A percentile compares a stretch with the other conserved stretches of the same genome.
phyloP scores from a whole-genome alignment of 2,888 invertebrate genomes.

The Heliconius ethilla region DNA sequence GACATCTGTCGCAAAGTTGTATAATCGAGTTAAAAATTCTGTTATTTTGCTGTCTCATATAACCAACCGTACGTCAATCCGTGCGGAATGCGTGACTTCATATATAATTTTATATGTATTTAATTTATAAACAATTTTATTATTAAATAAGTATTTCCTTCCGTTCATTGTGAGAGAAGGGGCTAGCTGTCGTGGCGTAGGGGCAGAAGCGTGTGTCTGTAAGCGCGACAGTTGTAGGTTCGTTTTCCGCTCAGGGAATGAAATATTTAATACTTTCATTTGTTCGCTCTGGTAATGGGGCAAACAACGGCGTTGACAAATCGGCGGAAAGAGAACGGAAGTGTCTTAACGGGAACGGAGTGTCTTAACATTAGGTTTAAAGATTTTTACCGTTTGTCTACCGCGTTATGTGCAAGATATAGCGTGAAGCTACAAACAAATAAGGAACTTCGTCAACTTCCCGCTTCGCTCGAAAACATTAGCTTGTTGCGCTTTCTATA shows the following conservation, averaged over 20 bases:
- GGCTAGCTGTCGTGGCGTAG: too few relatives aligned
- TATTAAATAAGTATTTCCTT: background rate
- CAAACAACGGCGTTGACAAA: background rate
- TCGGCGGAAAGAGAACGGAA: too few relatives aligned
- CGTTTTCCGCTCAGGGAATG: background rate
- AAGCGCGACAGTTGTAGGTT: background rate
- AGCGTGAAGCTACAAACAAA: too few relatives aligned
- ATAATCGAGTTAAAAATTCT: constrained; percentile 19
- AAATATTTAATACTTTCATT: background rate
- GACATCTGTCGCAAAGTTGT: constrained; percentile 15
- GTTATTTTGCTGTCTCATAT: constrained; percentile 13
- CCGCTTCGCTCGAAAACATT: background rate
- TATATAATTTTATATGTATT: background rate
- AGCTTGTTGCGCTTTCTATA: background rate
- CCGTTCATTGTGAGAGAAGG: too few relatives aligned
- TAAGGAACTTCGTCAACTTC: too few relatives aligned
- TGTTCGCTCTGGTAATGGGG: background rate
- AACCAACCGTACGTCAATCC: constrained; percentile 17
- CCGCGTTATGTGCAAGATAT: too few relatives aligned
- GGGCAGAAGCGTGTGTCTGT: background rate
- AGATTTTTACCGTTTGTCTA: too few relatives aligned
- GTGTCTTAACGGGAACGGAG: too few relatives aligned
- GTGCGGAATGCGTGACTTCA: background rate
- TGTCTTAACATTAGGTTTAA: too few relatives aligned
- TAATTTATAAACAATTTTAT: background rate